phyloP scores from a whole-genome alignment of 2,888 invertebrate genomes.

The Cryptophagus acutangulus region DNA sequence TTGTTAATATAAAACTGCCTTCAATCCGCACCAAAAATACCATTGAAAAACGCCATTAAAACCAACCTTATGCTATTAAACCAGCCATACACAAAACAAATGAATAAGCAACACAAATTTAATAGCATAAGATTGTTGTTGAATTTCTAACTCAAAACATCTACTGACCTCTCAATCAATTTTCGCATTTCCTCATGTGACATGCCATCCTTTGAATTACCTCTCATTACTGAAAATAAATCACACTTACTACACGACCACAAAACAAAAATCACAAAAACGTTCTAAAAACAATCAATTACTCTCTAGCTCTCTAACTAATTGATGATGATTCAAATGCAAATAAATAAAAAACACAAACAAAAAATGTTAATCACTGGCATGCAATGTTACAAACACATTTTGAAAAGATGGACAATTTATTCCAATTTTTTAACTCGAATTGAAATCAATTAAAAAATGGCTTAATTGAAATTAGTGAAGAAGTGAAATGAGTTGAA shows the following conservation, averaged over 20 bases:
- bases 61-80: too few species aligned
- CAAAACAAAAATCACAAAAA: conserved; percentile 40
- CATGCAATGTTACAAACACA: conserved; percentile 18
- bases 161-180: conserved; percentile 93
- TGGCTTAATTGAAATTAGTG: neutral
- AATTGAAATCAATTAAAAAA: conserved; percentile 10
- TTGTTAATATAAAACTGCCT: too few species aligned
- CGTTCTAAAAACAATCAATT: too few species aligned
- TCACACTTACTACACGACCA: conserved; percentile 45
- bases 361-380: conserved; percentile 34
- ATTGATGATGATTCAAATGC: too few species aligned
- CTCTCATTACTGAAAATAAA: conserved; percentile 55
- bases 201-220: conserved; percentile 83
- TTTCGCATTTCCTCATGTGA: conserved; percentile 95
- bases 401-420: conserved; percentile 12
- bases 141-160: conserved; percentile 13
- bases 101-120: conserved; percentile 2
- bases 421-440: too few species aligned
- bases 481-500: conserved; percentile 24
- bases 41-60: too few species aligned
- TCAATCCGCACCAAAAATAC: too few species aligned
- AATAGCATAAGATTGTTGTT: neutral
- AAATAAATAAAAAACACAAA: conserved; percentile 14
- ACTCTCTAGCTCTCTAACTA: too few species aligned
- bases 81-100: too few species aligned